Evolutionary conservation across 2,113 vertebrate genomes (phyloP).

Genomic region (Sinocyclocheilus grahami): DNA sequence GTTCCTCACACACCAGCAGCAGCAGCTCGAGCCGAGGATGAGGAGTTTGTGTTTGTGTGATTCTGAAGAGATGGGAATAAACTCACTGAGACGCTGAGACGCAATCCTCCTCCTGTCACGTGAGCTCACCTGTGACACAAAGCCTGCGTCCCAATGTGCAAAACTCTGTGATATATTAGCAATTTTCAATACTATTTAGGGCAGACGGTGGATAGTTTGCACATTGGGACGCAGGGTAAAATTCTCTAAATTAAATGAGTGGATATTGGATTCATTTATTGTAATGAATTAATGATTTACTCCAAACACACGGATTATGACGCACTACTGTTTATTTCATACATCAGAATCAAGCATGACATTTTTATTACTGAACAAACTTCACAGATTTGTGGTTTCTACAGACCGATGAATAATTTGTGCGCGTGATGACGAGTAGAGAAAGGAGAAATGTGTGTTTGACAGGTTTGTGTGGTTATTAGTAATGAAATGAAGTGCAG

Average conservation of each 20-base stretch:
- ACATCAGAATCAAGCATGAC: background rate
- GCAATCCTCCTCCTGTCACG: conserved; percentile 5
- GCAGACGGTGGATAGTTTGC: too few relatives aligned
- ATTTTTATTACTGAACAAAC: background rate
- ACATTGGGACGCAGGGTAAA: too few relatives aligned
- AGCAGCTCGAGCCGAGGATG: background rate
- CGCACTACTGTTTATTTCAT: background rate
- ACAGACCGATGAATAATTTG: background rate
- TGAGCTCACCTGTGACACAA: conserved; percentile 6
- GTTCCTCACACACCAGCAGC: background rate
- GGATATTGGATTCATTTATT: background rate
- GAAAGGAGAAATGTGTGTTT: background rate
- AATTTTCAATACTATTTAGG: too few relatives aligned
- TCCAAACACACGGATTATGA: background rate
- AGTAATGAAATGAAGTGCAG: background rate
- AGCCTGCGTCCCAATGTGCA: too few relatives aligned
- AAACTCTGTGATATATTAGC: too few relatives aligned
- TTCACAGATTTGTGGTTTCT: background rate
- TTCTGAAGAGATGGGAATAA: background rate
- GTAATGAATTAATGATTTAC: background rate
- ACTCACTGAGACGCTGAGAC: conserved; percentile 15
- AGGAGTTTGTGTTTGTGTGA: too few relatives aligned
- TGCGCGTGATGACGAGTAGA: background rate
- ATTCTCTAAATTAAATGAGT: background rate
- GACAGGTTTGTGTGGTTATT: background rate